phyloP scores from a whole-genome alignment of 2,797 vertebrate genomes.

The Staurois parvus region DNA sequence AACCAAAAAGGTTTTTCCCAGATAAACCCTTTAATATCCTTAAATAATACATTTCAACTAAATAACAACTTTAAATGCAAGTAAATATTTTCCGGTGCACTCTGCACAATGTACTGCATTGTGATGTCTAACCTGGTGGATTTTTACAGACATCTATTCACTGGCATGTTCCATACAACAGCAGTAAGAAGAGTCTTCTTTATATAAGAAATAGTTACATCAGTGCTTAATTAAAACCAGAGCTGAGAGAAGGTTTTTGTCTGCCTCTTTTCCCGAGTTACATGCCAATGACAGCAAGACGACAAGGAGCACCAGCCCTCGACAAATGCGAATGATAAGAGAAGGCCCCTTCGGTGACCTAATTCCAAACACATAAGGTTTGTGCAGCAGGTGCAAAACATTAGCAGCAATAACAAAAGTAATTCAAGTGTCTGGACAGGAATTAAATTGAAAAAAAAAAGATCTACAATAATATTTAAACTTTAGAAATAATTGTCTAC shows the following conservation, averaged over 20 bases:
- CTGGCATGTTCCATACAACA: conserved; percentile 15
- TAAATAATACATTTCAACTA: not conserved
- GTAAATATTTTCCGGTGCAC: not conserved
- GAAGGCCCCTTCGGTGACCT: not conserved
- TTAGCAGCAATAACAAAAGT: too few species aligned
- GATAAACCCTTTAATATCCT: not conserved
- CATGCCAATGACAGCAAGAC: conserved; percentile 50
- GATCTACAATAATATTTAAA: not conserved
- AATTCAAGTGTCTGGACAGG: too few species aligned
- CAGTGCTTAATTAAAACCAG: conserved; percentile 20
- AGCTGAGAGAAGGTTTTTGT: conserved; percentile 26
- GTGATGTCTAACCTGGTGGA: conserved; percentile 36
- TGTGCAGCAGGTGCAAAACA: conserved; percentile 22
- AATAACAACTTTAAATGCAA: not conserved
- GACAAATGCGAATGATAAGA: conserved; percentile 31
- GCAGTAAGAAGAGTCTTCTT: conserved; percentile 1
- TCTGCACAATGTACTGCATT: conserved; percentile 1
- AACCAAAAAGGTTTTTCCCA: too few species aligned
- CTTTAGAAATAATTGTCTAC: not conserved
- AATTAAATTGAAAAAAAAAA: not conserved
- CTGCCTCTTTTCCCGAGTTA: conserved; percentile 23
- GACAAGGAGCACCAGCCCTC: conserved; percentile 1
- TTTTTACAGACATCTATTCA: conserved; percentile 35
- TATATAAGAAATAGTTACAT: conserved; percentile 27
- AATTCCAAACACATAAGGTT: conserved; percentile 21